These are phyloP conservation scores for Electrona antarctica DNA, from an alignment of 2,113 vertebrate species.

Conservation along the genomic window DNA sequence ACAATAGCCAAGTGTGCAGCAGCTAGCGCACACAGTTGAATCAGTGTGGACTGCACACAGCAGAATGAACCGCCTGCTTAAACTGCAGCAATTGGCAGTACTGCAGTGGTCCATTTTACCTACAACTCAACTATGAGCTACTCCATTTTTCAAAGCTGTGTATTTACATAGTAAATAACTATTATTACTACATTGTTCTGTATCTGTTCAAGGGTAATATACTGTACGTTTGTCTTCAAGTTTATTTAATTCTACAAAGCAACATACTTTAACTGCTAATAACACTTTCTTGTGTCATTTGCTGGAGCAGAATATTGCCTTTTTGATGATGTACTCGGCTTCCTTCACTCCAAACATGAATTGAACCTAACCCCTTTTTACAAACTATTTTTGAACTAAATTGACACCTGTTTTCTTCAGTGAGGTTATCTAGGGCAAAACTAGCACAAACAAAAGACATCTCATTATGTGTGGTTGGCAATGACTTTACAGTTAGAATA, in stretches of 20 bases:
- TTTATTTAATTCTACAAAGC: not conserved
- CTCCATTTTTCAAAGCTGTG: too few relatives aligned
- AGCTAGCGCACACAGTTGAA: not conserved
- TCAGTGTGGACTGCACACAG: not conserved
- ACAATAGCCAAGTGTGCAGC: slow-evolving; percentile 12
- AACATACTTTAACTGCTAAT: too few relatives aligned
- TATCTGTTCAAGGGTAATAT: too few relatives aligned
- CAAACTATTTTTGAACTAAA: not conserved
- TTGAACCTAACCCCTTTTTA: too few relatives aligned
- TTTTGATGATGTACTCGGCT: too few relatives aligned
- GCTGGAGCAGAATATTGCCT: too few relatives aligned
- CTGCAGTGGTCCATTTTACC: not conserved
- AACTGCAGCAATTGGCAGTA: not conserved
- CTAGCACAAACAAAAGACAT: not conserved
- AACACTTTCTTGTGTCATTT: too few relatives aligned
- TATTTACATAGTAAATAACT: too few relatives aligned
- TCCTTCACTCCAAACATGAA: too few relatives aligned
- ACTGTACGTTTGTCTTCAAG: not conserved
- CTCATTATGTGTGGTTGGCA: not conserved
- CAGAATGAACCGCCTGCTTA: not conserved
- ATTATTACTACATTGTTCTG: not conserved
- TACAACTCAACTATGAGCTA: too few relatives aligned
- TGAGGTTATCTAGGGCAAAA: not conserved
- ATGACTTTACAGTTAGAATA: not conserved
- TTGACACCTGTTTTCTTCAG: not conserved